phyloP scores from a whole-genome alignment of 2,113 vertebrate species.

The Aptenodytes patagonicus region DNA sequence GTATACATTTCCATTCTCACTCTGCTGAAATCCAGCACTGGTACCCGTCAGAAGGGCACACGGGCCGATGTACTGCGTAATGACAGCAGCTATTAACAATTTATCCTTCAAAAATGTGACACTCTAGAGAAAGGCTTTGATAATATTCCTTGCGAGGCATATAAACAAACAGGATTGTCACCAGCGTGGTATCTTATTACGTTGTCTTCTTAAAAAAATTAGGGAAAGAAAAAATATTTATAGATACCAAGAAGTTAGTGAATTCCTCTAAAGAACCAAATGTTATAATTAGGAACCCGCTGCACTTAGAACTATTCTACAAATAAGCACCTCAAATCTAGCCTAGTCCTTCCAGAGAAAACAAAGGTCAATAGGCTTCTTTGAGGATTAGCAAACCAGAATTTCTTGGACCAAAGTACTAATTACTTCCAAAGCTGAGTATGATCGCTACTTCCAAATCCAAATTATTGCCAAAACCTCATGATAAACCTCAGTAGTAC shows the following conservation, averaged over 20 bases:
- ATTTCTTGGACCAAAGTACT: slow-evolving; percentile 42
- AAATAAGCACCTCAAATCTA: slow-evolving; percentile 57
- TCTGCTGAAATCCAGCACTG: neutral
- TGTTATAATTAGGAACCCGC: slow-evolving; percentile 47
- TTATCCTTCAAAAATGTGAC: slow-evolving; percentile 18
- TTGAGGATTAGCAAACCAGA: slow-evolving; percentile 47
- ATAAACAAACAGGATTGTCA: slow-evolving; percentile 38
- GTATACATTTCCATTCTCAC: neutral
- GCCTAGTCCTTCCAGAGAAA: slow-evolving; percentile 46
- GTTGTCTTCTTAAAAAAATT: neutral
- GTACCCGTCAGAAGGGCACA: neutral
- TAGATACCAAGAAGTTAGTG: slow-evolving; percentile 27
- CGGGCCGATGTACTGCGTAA: neutral
- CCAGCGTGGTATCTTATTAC: neutral
- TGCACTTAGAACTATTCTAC: slow-evolving; percentile 43
- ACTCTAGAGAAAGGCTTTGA: neutral
- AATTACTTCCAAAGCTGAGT: slow-evolving; percentile 45
- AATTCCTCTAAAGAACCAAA: slow-evolving; percentile 42
- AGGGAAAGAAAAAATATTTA: slow-evolving; percentile 38
- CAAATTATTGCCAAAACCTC: neutral
- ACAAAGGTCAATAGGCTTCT: slow-evolving; percentile 34
- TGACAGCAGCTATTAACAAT: neutral
- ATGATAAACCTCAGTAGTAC: neutral
- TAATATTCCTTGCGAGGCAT: neutral
- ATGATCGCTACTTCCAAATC: slow-evolving; percentile 26